Evolutionary conservation across 2,888 invertebrate species (phyloP), one percentile per base, ranked within the genome.

Genomic region (Oxyteleia sp.): DNA sequence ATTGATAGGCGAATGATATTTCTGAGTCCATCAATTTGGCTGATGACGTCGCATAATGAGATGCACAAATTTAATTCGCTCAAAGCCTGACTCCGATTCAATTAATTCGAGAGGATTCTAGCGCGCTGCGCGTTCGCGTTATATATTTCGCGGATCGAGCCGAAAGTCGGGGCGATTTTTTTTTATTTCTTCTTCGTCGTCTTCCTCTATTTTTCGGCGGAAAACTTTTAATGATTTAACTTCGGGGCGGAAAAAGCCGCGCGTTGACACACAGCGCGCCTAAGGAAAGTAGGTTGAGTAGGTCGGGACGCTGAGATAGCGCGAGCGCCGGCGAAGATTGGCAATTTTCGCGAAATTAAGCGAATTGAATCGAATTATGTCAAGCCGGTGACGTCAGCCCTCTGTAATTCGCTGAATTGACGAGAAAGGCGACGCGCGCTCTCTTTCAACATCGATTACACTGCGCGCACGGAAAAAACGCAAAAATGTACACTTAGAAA

Each of bases 281-380:
- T 29, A 23, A 55, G 51, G 51, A 18, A 68, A 69, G 74, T 64
- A 75, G 84, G 84, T 84, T 79, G 84, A 84, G 76, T 53, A 72
- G 64, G 49, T 72, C 57, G 80, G 71, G 59, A 47, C 59, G 66
- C 51, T 51, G 82, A 83, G 85, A 86, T 84, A 82, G 64, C 86
- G 86, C 76, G 66, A 57, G 41, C 47, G 87, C 84, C 69, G 78
- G 87, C 85, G 90, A 89, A 91, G 90, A 91, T 91, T 92, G 91
- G 89, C 90, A 91, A 92, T 91, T 92, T 92, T 91, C 90, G 89
- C 89, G 89, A 91, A 91, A 91, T 92, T 91, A 91, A 91, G 89
- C 89, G 92, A 90, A 90, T 92, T 90, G 90, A 91, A 92, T 92
- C 89, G 89, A 92, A 91, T 92, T 91, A 92, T 91, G 92, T 88